Conservation (phyloP, 1,140 invertebrate genomes). For the Hyles vespertilio region DNA sequence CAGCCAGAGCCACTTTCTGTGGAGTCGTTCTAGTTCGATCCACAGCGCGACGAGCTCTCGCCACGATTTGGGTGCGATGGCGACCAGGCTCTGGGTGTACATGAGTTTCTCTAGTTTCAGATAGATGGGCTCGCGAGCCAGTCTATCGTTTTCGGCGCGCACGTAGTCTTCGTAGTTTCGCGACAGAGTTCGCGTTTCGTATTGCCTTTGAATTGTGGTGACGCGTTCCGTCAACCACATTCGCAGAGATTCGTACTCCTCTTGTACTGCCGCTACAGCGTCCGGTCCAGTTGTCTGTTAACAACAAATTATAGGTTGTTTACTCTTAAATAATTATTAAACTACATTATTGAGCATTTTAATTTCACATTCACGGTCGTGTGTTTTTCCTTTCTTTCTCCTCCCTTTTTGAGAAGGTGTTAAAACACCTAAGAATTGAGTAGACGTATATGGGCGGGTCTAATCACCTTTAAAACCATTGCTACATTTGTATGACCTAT, state of each 20-base stretch:
- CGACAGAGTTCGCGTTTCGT: conserved; percentile 80
- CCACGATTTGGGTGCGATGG: conserved; percentile 88
- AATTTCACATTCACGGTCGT: too few relatives aligned
- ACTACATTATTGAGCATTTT: too few relatives aligned
- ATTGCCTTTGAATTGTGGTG: conserved; percentile 81
- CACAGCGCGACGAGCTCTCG: conserved; percentile 84
- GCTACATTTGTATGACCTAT: too few relatives aligned
- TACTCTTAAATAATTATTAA: too few relatives aligned
- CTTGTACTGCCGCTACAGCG: conserved; percentile 84
- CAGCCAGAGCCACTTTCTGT: conserved; percentile 90
- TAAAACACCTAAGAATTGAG: too few relatives aligned
- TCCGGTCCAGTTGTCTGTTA: conserved; percentile 78
- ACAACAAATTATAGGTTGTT: conserved; percentile 10
- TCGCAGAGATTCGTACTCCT: conserved; percentile 87
- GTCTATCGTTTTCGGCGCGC: conserved; percentile 82
- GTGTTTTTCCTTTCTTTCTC: too few relatives aligned
- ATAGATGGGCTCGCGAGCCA: conserved; percentile 81
- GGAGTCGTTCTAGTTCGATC: conserved; percentile 85
- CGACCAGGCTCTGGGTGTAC: conserved; percentile 85
- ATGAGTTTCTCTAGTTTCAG: conserved; percentile 85
- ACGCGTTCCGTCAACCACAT: conserved; percentile 89
- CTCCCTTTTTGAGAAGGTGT: too few relatives aligned
- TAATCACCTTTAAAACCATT: too few relatives aligned
- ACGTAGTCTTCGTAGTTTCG: conserved; percentile 83
- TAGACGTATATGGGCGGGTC: too few relatives aligned